Evolutionary conservation across 2,113 vertebrate genomes (phyloP).

Genomic region (Engystomops pustulosus): DNA sequence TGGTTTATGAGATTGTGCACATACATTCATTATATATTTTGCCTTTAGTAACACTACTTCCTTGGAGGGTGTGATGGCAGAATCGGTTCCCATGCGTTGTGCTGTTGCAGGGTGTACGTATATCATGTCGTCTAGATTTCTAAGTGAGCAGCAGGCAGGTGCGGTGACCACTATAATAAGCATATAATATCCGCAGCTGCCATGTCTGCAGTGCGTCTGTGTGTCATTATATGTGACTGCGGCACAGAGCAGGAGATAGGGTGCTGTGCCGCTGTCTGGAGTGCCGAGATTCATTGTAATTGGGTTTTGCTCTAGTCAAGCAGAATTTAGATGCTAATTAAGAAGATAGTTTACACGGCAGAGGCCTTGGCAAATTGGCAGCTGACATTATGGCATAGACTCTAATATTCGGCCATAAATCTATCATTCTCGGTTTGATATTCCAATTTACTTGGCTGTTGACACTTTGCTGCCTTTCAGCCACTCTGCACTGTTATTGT

Average conservation of each 20-base stretch:
- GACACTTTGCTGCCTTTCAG: constrained; percentile 24
- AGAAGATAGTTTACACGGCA: constrained; percentile 36
- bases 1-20: not conserved
- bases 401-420: constrained; percentile 42
- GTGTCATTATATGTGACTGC: not conserved
- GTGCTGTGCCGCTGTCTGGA: constrained; percentile 15
- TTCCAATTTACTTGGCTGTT: constrained; percentile 49
- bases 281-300: constrained; percentile 31
- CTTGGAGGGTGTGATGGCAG: too few relatives aligned
- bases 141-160: not conserved
- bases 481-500: constrained; percentile 7
- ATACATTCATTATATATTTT: not conserved
- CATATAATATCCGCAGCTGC: not conserved
- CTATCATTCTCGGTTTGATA: constrained; percentile 42
- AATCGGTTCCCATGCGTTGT: too few relatives aligned
- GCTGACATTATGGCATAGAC: constrained; percentile 50
- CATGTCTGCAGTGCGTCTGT: constrained; percentile 20
- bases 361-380: constrained; percentile 36
- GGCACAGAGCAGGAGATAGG: constrained; percentile 8
- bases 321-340: constrained; percentile 55
- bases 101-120: not conserved
- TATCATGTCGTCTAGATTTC: not conserved
- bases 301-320: constrained; percentile 33
- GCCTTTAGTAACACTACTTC: not conserved
- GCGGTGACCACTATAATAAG: constrained; percentile 5